These are phyloP conservation scores for Larimichthys polyactis DNA, from an alignment of 2,113 vertebrate species.

Conservation along the genomic window DNA sequence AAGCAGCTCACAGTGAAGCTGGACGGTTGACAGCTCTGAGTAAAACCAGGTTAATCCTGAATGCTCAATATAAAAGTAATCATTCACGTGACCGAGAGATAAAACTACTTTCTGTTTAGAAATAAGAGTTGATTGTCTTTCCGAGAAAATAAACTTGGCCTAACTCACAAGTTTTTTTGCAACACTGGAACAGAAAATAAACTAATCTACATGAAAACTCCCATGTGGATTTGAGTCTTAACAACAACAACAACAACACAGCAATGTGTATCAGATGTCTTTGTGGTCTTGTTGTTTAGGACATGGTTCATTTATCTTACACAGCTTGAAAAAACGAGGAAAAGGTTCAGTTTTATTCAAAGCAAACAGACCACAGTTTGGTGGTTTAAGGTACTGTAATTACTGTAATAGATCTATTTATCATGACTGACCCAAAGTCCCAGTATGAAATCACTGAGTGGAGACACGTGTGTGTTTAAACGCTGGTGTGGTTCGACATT, in stretches of 20 bases:
- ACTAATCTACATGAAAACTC: no score
- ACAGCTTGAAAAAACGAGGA: not conserved
- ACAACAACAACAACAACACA: not conserved
- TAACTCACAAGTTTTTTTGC: not conserved
- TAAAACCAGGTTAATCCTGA: not conserved
- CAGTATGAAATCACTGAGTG: not conserved
- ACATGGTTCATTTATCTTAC: not conserved
- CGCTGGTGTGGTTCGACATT: not conserved
- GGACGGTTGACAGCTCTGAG: not conserved
- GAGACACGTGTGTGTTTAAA: not conserved
- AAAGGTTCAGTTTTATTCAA: not conserved
- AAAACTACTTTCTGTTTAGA: not conserved
- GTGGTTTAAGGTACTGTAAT: not conserved
- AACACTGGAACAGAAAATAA: not conserved
- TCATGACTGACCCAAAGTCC: not conserved
- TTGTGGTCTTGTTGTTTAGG: not conserved
- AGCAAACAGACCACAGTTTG: not conserved
- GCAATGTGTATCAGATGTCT: not conserved
- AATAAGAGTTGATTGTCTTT: not conserved
- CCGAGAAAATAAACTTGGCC: not conserved
- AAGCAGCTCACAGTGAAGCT: not conserved
- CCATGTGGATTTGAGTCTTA: not conserved
- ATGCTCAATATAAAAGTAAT: not conserved
- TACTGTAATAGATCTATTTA: not conserved
- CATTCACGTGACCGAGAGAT: not conserved